phyloP scores from a whole-genome alignment of 2,888 invertebrate genomes.

The Chloroclystis v-ata region DNA sequence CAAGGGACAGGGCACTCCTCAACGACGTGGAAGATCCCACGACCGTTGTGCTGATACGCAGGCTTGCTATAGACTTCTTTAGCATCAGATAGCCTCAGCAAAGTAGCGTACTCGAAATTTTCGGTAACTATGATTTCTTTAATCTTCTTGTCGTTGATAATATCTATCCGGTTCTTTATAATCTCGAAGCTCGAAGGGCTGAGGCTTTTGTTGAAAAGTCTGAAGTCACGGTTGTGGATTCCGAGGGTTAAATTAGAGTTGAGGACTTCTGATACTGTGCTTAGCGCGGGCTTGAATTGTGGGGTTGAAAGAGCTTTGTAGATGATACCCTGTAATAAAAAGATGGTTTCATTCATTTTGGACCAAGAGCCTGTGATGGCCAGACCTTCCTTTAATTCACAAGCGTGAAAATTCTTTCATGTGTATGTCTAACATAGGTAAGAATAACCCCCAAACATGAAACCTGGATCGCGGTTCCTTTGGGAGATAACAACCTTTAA shows the following conservation, averaged over 20 bases:
- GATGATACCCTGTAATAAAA: conserved; percentile 60
- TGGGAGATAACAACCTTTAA: too few species aligned
- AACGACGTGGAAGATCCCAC: conserved; percentile 69
- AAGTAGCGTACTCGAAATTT: conserved; percentile 63
- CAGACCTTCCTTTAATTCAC: too few species aligned
- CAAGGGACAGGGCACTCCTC: conserved; percentile 76
- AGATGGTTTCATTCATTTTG: too few species aligned
- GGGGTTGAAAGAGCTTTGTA: conserved; percentile 65
- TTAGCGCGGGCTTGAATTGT: conserved; percentile 52
- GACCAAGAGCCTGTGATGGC: too few species aligned
- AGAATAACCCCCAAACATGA: too few species aligned
- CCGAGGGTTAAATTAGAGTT: conserved; percentile 55
- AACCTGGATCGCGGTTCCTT: too few species aligned
- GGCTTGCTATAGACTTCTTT: conserved; percentile 47
- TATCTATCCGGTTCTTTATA: conserved; percentile 51
- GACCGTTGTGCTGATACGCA: conserved; percentile 53
- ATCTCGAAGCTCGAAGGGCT: conserved; percentile 33
- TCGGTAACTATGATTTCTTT: conserved; percentile 54
- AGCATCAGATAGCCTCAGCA: conserved; percentile 68
- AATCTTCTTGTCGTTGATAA: conserved; percentile 59
- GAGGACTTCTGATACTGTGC: conserved; percentile 44
- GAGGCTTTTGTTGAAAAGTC: conserved; percentile 52
- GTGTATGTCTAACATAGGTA: too few species aligned
- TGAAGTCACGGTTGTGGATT: conserved; percentile 55
- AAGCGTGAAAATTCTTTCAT: too few species aligned